These are phyloP conservation scores for Lanistes nyassanus DNA, from an alignment of 1,140 invertebrate species.

Conservation along the genomic window DNA sequence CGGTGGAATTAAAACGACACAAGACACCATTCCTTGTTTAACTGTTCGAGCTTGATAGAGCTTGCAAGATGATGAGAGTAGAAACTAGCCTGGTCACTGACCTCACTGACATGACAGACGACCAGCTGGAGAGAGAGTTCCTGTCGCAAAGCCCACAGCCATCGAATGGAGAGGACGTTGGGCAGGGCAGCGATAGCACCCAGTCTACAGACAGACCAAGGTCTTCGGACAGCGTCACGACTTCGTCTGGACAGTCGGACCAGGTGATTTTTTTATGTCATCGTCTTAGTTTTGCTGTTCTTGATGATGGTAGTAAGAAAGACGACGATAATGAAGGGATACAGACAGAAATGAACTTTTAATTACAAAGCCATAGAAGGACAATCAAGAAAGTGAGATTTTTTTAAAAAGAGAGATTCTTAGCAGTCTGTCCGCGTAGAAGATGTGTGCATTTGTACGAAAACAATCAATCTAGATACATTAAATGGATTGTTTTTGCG, in stretches of 20 bases:
- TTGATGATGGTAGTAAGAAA: not conserved
- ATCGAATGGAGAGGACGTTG: not conserved
- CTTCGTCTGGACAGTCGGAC: not conserved
- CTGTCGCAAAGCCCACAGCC: not conserved
- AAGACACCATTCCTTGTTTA: not conserved
- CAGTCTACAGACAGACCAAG: slow-evolving; percentile 9
- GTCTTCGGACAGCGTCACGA: slow-evolving; percentile 8
- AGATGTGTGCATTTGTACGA: no score
- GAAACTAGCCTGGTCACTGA: slow-evolving; percentile 6
- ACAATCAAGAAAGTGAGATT: not conserved
- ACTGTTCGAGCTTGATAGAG: not conserved
- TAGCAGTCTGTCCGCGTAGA: not conserved
- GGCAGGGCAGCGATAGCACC: not conserved
- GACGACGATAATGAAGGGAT: not conserved
- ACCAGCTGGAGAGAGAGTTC: slow-evolving; percentile 7
- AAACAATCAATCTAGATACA: no score
- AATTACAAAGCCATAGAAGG: not conserved
- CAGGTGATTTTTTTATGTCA: slow-evolving; percentile 8
- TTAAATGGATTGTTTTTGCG: no score
- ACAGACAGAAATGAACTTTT: not conserved
- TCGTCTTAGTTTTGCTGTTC: not conserved
- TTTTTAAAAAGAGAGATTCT: not conserved
- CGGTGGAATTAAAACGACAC: not conserved
- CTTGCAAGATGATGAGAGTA: not conserved
- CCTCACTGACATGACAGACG: slow-evolving; percentile 14